Conservation (phyloP, 2,797 vertebrate species). For the Sebastes alutus region DNA sequence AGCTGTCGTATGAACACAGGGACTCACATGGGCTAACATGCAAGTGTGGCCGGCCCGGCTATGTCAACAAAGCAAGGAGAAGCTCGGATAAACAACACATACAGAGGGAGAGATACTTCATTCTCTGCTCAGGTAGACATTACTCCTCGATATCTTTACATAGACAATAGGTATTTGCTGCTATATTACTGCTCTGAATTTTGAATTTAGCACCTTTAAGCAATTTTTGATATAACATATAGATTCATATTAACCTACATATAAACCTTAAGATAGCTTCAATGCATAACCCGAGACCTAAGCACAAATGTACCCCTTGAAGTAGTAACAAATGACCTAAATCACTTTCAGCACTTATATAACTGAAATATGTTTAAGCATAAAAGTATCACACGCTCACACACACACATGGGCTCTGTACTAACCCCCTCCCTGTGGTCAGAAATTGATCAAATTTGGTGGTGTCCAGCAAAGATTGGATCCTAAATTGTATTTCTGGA, state of each 20-base stretch:
- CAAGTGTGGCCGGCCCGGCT: too few species aligned
- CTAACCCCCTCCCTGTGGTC: background rate
- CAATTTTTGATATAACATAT: background rate
- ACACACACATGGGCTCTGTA: background rate
- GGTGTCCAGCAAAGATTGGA: background rate
- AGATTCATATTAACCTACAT: background rate
- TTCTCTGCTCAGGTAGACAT: too few species aligned
- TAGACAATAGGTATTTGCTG: too few species aligned
- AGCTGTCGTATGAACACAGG: too few species aligned
- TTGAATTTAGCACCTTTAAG: too few species aligned
- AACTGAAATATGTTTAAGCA: slow-evolving; percentile 1
- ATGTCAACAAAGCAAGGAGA: too few species aligned
- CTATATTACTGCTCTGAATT: too few species aligned
- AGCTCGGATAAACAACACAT: too few species aligned
- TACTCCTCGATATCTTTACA: too few species aligned
- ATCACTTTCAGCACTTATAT: background rate
- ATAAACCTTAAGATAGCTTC: background rate
- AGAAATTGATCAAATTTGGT: slow-evolving; percentile 3
- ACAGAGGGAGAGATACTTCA: too few species aligned
- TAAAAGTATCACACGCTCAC: background rate
- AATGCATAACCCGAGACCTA: background rate
- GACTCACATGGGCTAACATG: too few species aligned
- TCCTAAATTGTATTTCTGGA: slow-evolving; percentile 1
- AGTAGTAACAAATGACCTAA: background rate
- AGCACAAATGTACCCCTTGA: background rate